Base-by-base conservation (phyloP, 1,140 invertebrate genomes). In the Drosophila murphyi region DNA sequence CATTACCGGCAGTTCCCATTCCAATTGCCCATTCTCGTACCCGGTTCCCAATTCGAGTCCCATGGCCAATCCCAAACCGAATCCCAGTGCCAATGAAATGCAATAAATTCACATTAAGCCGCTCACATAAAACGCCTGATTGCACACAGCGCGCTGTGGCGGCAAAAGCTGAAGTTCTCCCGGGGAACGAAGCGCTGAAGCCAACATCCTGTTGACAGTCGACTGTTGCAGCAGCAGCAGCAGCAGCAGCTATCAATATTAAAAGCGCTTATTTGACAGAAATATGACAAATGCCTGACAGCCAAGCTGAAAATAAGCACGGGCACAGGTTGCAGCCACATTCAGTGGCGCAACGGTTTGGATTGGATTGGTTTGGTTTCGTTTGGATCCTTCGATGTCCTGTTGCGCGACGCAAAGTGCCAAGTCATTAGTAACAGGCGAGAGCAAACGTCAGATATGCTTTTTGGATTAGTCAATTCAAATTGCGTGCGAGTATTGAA, bases 231-330 rank as follows among this genome's bases (percentile, higher is more conserved):
- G 62, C 48, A 43, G 60, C 54, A 60, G 74, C 54, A 32, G 37
- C 39, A 34, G 39, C 68, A 68, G 60, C 82, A 86, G 80, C 83
- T 88, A 87, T 89, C 85, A 89, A 89, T 89, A 89, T 89, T 89
- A 90, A 89, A 89, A 89, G 83, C 85, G 86, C 86, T 89, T 89
- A 89, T 89, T 89, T 89, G 85, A 89, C 85, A 89, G 85, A 89
- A 89, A 89, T 89, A 89, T 89, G 85, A 89, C 85, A 89, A 89
- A 89, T 89, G 85, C 85, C 75, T 90, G 85, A 89, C 85, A 89
- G 78, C 71, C 76, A 85, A 89, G 83, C 77, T 79, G 76, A 55
- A 75, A 78, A 76, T 76, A 76, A 78, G 77, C 72, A 64, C 47
- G 52, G 57, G 31, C 54, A 65, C 78, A 82, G 83, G 80, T 77